phyloP scores from a whole-genome alignment of 2,113 vertebrate species.

The Entomyzon cyanotis region DNA sequence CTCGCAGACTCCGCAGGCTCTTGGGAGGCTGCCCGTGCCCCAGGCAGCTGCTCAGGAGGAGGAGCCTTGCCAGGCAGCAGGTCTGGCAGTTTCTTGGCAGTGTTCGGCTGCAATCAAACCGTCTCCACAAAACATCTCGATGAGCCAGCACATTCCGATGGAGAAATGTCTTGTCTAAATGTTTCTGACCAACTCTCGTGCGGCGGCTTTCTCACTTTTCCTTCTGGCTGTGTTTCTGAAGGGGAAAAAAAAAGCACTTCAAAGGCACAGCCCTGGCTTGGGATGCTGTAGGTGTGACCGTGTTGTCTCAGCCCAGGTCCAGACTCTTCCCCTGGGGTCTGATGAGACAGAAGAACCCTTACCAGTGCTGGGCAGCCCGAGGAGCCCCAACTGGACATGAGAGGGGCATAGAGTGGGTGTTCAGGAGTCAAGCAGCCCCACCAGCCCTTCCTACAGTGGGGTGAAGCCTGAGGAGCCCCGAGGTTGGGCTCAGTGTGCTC shows the following conservation, averaged over 20 bases:
- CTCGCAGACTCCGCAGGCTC: not conserved
- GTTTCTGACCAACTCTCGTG: conserved; percentile 60
- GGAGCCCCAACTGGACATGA: not conserved
- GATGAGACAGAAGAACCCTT: not conserved
- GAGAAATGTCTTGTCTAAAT: conserved; percentile 68
- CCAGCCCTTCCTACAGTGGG: not conserved
- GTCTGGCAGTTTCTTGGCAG: conserved; percentile 62
- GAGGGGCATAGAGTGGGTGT: accelerated
- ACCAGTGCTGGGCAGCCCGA: not conserved
- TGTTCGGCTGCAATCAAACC: not conserved
- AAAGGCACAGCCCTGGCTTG: not conserved
- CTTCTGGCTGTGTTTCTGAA: conserved; percentile 38
- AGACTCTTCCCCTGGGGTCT: not conserved
- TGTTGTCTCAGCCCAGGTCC: not conserved
- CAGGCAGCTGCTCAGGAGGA: conserved; percentile 32
- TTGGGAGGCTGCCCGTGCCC: conserved; percentile 31
- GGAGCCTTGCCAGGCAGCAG: conserved; percentile 39
- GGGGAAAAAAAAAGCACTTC: conserved; percentile 9
- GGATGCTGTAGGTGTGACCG: conserved; percentile 11
- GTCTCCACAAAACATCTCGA: conserved; percentile 44
- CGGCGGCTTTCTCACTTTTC: conserved; percentile 32
- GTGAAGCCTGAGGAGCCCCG: not conserved
- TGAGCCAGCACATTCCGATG: conserved; percentile 67
- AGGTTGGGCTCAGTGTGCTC: not conserved
- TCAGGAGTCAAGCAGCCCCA: not conserved